These are phyloP conservation scores for Spatula versicolor DNA, from an alignment of 2,797 vertebrate genomes.

Conservation along the genomic window DNA sequence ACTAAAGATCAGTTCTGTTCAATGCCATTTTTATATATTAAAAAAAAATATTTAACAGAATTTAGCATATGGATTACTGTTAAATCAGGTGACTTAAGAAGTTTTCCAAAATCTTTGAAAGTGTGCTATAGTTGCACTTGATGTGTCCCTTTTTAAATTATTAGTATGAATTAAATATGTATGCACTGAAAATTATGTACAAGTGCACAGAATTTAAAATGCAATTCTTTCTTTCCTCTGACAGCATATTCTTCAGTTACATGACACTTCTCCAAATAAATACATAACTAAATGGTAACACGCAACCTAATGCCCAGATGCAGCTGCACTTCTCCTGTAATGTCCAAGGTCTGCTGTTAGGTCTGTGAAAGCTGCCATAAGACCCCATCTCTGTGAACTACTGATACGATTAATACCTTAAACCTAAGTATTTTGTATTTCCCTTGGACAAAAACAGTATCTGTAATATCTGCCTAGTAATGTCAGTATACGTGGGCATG, in stretches of 20 bases:
- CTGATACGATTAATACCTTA: background rate
- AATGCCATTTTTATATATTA: background rate
- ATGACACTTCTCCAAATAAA: background rate
- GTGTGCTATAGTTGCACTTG: background rate
- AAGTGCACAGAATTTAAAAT: background rate
- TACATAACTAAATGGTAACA: background rate
- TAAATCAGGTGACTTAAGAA: background rate
- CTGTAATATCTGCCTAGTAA: background rate
- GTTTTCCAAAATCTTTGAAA: background rate
- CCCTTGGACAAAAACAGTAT: background rate
- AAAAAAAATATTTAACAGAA: background rate
- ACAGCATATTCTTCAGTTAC: background rate
- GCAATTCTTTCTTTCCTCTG: background rate
- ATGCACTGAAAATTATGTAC: background rate
- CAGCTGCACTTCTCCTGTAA: background rate
- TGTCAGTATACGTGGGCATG: background rate
- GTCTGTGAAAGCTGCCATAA: background rate
- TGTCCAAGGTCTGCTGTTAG: background rate
- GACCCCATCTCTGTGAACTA: background rate
- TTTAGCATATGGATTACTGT: background rate
- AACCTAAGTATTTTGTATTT: background rate
- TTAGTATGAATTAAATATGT: background rate
- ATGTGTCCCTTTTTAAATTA: background rate
- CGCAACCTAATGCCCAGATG: background rate
- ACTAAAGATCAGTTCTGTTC: slow-evolving; percentile 28